A percentile compares a stretch with the other conserved stretches of the same genome.
These are phyloP conservation scores for Procapra przewalskii DNA, from an alignment of 2,113 vertebrate genomes.

Conservation along the genomic window DNA sequence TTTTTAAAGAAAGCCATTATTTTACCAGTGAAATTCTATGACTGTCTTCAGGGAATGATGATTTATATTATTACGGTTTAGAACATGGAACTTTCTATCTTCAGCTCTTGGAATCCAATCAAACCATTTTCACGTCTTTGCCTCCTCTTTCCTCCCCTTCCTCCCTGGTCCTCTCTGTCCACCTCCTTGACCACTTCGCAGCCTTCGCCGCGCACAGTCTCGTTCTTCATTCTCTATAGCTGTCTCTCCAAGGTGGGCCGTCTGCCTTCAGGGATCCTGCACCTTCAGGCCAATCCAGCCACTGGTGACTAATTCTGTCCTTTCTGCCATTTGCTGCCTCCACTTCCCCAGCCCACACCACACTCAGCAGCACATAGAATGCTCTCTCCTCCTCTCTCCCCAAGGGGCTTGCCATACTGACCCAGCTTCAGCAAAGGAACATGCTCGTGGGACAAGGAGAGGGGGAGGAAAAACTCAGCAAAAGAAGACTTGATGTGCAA, in stretches of 20 bases:
- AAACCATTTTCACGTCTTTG: neutral
- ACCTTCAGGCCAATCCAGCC: neutral
- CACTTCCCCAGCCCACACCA: neutral
- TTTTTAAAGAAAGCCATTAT: neutral
- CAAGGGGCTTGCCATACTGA: neutral
- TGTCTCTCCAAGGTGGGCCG: neutral
- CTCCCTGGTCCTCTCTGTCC: rapidly evolving
- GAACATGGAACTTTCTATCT: neutral
- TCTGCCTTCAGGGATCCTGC: neutral
- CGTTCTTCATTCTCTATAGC: neutral
- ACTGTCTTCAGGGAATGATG: neutral
- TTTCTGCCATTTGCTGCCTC: neutral
- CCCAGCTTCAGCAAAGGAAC: neutral
- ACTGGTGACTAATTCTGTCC: neutral
- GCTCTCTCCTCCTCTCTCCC: neutral
- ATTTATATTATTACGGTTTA: neutral
- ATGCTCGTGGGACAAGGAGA: neutral
- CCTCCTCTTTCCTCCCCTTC: neutral
- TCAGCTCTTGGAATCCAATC: neutral
- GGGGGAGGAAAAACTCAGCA: neutral
- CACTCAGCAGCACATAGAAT: too few species aligned
- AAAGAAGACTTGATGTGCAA: neutral
- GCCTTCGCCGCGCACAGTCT: neutral
- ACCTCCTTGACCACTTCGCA: rapidly evolving
- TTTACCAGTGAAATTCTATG: neutral